Evolutionary conservation across 2,888 invertebrate genomes (phyloP).

Genomic region (Spatulosminthurus flaviceps): DNA sequence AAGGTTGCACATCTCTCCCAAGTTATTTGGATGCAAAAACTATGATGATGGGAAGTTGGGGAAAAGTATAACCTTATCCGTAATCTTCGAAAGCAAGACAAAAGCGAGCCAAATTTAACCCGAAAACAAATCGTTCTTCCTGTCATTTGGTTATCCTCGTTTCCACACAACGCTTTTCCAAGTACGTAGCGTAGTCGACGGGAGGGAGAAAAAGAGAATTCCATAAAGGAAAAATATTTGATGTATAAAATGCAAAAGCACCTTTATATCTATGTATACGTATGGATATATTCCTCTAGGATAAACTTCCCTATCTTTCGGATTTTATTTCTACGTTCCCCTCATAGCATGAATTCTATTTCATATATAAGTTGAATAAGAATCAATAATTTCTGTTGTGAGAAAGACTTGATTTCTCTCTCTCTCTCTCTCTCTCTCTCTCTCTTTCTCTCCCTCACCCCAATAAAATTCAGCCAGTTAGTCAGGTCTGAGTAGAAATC

Average conservation of each 20-base stretch:
- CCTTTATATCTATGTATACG: too few relatives aligned
- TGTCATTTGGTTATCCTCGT: constrained; percentile 24
- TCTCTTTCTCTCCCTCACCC: background rate
- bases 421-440: background rate
- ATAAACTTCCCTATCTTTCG: background rate
- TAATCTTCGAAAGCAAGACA: background rate
- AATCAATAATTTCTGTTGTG: constrained; percentile 40
- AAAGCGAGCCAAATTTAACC: constrained; percentile 5
- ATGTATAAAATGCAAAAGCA: constrained; percentile 26
- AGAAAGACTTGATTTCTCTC: constrained; percentile 25
- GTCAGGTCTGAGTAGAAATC: background rate
- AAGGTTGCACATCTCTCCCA: constrained; percentile 11
- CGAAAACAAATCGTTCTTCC: constrained; percentile 24
- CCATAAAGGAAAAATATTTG: constrained; percentile 18
- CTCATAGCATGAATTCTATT: constrained; percentile 6
- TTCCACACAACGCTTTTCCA: constrained; percentile 16
- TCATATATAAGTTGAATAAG: constrained; percentile 27
- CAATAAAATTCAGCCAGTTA: background rate
- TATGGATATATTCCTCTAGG: background rate
- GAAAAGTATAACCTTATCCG: background rate
- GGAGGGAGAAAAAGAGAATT: background rate
- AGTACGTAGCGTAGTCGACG: background rate
- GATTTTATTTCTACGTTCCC: background rate
- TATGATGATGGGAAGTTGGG: background rate
- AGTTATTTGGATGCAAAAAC: constrained; percentile 24